A percentile compares a stretch with the other conserved stretches of the same genome.
phyloP scores from a whole-genome alignment of 2,888 invertebrate genomes.

The Zele albiditarsus region DNA sequence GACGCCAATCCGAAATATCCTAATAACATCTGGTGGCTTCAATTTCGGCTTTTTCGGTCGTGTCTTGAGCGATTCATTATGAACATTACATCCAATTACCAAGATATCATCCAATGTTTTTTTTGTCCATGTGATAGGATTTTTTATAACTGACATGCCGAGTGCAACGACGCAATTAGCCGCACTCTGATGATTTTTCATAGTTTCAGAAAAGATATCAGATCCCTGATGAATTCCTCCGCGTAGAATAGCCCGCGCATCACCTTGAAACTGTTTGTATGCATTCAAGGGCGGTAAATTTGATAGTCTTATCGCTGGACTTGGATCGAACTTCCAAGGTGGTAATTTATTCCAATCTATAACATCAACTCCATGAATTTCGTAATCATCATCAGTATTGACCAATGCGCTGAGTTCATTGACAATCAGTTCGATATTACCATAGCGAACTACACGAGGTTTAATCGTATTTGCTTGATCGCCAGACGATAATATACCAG shows the following conservation, averaged over 20 bases:
- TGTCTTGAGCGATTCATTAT: conserved; percentile 57
- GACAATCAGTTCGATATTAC: conserved; percentile 44
- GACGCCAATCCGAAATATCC: conserved; percentile 65
- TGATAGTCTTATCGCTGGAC: conserved; percentile 61
- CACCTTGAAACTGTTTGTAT: conserved; percentile 58
- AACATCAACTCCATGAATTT: conserved; percentile 63
- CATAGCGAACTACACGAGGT: conserved; percentile 56
- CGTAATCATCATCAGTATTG: conserved; percentile 59
- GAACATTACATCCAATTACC: conserved; percentile 58
- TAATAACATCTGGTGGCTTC: conserved; percentile 59
- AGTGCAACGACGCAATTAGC: conserved; percentile 65
- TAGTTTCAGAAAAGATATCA: conserved; percentile 59
- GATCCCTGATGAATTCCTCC: conserved; percentile 62
- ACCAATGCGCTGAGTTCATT: conserved; percentile 51
- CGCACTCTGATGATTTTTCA: conserved; percentile 61
- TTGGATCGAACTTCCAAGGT: conserved; percentile 64
- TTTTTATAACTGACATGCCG: conserved; percentile 65
- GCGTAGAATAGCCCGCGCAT: conserved; percentile 61
- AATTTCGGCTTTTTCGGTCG: conserved; percentile 49
- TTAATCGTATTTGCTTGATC: conserved; percentile 19
- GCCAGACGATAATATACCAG: conserved; percentile 42
- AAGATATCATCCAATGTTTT: conserved; percentile 67
- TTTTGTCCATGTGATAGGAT: conserved; percentile 66
- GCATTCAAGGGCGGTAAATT: conserved; percentile 67
- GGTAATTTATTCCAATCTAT: conserved; percentile 60